Conservation (phyloP, 2,888 invertebrate genomes). For the Orchestes rusci region DNA sequence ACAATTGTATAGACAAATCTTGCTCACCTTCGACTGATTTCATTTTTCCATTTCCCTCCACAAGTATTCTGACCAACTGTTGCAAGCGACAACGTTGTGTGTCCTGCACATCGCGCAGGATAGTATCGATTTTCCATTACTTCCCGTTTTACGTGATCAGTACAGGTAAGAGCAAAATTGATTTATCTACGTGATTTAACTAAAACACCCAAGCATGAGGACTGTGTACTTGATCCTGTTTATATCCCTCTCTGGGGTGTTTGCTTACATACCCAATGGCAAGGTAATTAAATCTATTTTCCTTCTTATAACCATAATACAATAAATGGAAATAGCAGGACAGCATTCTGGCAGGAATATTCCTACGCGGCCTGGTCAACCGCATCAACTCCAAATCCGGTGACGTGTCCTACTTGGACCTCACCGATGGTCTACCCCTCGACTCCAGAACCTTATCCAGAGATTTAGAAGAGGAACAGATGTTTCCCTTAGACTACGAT, state of each 20-base stretch:
- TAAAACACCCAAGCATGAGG: too few species aligned
- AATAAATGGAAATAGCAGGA: constrained; percentile 26
- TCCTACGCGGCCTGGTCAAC: constrained; percentile 70
- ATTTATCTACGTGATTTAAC: too few species aligned
- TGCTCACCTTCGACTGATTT: too few species aligned
- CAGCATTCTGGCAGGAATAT: constrained; percentile 56
- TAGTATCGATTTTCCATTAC: too few species aligned
- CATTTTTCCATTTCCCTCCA: too few species aligned
- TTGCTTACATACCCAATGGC: constrained; percentile 39
- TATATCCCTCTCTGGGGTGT: constrained; percentile 31
- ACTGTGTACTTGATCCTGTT: constrained; percentile 27
- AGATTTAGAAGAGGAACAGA: constrained; percentile 48
- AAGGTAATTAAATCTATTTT: constrained; percentile 34
- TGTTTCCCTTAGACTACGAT: constrained; percentile 61
- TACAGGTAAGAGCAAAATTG: too few species aligned
- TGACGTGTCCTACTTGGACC: constrained; percentile 54
- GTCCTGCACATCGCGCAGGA: too few species aligned
- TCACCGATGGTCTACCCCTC: constrained; percentile 44
- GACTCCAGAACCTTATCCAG: constrained; percentile 35
- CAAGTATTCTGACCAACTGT: too few species aligned
- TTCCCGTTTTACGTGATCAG: too few species aligned
- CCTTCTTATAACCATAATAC: constrained; percentile 3
- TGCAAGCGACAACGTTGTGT: too few species aligned
- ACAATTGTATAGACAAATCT: too few species aligned
- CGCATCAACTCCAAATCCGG: constrained; percentile 46